Base-by-base conservation (phyloP, 2,113 vertebrate species). In the Microcebus jonahi region DNA sequence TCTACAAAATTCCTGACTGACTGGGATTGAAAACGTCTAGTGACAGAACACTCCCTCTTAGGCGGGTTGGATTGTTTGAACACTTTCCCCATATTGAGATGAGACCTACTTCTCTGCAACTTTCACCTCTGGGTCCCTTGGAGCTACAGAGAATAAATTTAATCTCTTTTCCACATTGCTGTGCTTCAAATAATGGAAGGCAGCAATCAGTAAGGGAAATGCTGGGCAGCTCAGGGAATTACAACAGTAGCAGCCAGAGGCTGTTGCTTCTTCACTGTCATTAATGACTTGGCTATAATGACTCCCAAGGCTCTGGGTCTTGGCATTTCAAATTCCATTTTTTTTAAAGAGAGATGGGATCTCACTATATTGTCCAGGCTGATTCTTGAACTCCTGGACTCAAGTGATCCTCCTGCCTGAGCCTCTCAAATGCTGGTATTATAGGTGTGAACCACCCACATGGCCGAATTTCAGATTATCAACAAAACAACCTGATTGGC, bases 81-180 rank as follows among this genome's bases (percentile, higher is more conserved):
- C 50, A 57, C 45, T 50, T 29, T 45, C 65, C 21, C 34, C 14
- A 27, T 13, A 45, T 3, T 57, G 65, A 81, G 90, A 87, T 84
- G 87, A 96, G 90, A 94, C 70, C 71, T n/a, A 55, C 45, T 18
- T 90, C 77, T 4, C 50, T 89, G 68, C 48, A 87, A 61, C n/a
- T 53, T 70, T 45, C 36, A 86, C 48, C 34, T 21, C 5, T n/a
- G 34, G 73, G 59, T 42, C 53, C 80, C 61, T 20, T 76, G 67
- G 70, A 90, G 42, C n/a, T 63, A 67, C 61, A 63, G 65, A 68
- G 63, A 90, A 70, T 67, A 88, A 18, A 86, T 88, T 29, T 57
- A 39, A 90, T 27, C 76, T 90, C 36, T 67, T 82, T 82, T 65
- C 31, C 50, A 50, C 8, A n/a, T 3, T 36, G 23, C 50, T 70